Conservation (phyloP, 64 coral and sea anemone genomes). For the Cladopsammia gracilis region DNA sequence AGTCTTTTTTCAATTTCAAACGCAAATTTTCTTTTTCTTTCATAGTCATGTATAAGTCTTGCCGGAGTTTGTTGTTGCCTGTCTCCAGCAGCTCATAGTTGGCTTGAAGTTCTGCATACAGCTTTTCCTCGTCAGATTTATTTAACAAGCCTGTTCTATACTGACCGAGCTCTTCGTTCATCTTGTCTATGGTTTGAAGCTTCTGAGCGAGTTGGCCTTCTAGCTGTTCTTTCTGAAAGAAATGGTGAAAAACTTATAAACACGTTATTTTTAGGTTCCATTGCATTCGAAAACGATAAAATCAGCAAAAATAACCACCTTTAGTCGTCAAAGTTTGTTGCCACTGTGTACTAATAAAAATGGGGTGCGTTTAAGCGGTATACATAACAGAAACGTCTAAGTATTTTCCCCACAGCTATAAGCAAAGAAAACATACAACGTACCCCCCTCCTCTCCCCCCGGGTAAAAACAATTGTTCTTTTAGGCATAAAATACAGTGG, state of each 20-base stretch:
- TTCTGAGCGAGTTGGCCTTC: constrained; percentile 26
- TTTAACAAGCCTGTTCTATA: constrained; percentile 41
- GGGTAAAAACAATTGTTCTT: no score
- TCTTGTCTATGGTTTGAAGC: constrained; percentile 7
- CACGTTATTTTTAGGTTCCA: no score
- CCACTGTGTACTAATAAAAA: no score
- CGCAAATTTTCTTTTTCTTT: constrained; percentile 78
- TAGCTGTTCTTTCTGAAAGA: constrained; percentile 35
- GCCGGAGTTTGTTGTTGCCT: constrained; percentile 27
- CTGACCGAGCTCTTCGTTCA: constrained; percentile 14
- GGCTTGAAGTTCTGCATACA: constrained; percentile 12
- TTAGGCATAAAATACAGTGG: no score
- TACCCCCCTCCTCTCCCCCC: no score
- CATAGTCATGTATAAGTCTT: constrained; percentile 59
- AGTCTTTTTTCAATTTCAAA: constrained; percentile 85
- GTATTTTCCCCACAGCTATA: no score
- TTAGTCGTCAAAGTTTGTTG: no score
- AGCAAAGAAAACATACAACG: no score
- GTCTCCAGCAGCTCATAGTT: constrained; percentile 42
- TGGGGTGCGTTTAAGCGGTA: no score
- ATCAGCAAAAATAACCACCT: no score
- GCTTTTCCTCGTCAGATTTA: constrained; percentile 45
- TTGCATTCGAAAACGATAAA: no score
- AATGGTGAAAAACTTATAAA: not conserved
- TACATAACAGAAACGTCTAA: no score